Percentiles rank a stretch among this genome's conserved stretches.
Evolutionary conservation across 2,113 vertebrate species (phyloP).

Genomic region (Heterochromis multidens): DNA sequence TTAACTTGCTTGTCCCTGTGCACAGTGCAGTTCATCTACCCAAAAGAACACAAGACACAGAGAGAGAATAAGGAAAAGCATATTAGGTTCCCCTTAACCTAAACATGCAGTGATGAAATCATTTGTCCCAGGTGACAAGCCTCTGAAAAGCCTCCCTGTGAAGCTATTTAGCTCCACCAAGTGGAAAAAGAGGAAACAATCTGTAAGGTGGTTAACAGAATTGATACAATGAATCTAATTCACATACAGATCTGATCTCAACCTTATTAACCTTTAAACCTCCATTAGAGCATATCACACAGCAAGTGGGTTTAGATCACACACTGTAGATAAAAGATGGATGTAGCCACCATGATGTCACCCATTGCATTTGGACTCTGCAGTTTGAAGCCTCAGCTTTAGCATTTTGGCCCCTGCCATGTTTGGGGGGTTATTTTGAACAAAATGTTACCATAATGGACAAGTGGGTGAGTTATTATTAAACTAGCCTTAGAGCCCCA

Average conservation of each 20-base stretch:
- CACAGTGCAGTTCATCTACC: background rate
- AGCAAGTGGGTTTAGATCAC: background rate
- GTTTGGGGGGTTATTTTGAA: background rate
- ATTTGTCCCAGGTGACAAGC: background rate
- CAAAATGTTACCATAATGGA: too few species aligned
- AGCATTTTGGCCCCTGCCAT: background rate
- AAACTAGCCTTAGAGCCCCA: too few species aligned
- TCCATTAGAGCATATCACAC: background rate
- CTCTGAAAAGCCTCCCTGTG: background rate
- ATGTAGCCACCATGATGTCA: background rate
- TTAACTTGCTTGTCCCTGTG: background rate
- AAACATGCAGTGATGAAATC: too few species aligned
- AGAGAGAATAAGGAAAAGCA: background rate
- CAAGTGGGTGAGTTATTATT: too few species aligned
- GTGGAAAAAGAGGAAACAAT: background rate
- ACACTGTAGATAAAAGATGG: background rate
- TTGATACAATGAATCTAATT: background rate
- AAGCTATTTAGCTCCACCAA: background rate
- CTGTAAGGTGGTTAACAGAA: background rate
- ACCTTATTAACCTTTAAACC: background rate
- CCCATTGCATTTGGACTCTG: background rate
- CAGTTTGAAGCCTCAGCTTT: background rate
- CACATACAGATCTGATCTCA: background rate
- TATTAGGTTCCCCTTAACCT: too few species aligned
- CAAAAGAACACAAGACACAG: background rate